phyloP scores from a whole-genome alignment of 2,113 vertebrate species.

The Illadopsis cleaveri region DNA sequence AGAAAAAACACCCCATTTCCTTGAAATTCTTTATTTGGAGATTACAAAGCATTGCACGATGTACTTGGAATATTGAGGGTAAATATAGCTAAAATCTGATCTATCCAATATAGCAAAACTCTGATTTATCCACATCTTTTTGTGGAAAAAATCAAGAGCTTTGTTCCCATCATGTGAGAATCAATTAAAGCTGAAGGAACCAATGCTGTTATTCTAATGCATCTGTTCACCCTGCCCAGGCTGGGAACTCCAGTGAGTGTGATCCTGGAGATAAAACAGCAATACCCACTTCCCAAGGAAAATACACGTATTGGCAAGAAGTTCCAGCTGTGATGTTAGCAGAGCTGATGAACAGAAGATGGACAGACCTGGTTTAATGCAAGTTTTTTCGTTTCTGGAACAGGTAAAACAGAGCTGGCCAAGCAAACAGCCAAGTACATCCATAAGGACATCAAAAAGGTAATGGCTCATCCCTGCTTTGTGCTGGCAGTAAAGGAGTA shows the following conservation, averaged over 20 bases:
- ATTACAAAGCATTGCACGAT: not conserved
- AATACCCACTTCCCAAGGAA: not conserved
- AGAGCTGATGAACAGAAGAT: not conserved
- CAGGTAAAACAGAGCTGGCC: slow-evolving; percentile 96
- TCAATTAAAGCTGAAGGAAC: not conserved
- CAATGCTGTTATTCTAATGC: not conserved
- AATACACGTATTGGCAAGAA: rapidly evolving
- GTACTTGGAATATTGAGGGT: too few relatives aligned
- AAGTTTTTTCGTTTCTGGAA: not conserved
- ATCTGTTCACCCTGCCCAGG: not conserved
- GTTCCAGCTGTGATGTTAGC: not conserved
- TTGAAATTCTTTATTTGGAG: not conserved
- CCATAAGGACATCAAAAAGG: slow-evolving; percentile 96
- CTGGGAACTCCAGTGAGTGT: not conserved
- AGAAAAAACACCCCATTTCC: not conserved
- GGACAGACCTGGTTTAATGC: not conserved
- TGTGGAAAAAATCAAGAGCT: not conserved
- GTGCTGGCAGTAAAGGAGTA: not conserved
- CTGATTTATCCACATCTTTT: not conserved
- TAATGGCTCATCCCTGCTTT: slow-evolving; percentile 17
- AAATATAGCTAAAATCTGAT: not conserved
- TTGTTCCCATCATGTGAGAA: not conserved
- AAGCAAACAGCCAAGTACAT: slow-evolving; percentile 96
- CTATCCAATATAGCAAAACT: not conserved
- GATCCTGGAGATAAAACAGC: too few relatives aligned